A percentile compares a stretch with the other conserved stretches of the same genome.
These are phyloP conservation scores for Bombyx huttoni DNA, from an alignment of 2,888 invertebrate species.

Conservation along the genomic window DNA sequence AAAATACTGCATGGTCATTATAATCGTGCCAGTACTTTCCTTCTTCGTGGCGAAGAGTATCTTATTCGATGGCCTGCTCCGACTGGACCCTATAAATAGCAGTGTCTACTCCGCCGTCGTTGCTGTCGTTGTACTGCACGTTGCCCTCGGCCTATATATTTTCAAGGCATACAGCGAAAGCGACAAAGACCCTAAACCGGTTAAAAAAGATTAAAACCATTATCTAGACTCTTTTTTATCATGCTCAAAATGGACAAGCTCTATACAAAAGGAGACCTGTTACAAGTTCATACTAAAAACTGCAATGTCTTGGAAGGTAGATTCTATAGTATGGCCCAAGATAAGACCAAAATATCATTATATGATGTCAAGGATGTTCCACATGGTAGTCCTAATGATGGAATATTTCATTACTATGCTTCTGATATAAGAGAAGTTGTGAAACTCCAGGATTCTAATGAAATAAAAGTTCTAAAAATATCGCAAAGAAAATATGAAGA, in stretches of 20 bases:
- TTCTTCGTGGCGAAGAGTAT: constrained; percentile 80
- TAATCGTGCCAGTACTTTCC: constrained; percentile 80
- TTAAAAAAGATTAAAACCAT: constrained; percentile 52
- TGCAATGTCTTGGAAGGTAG: constrained; percentile 55
- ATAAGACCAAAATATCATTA: constrained; percentile 58
- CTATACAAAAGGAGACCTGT: constrained; percentile 60
- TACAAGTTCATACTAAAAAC: constrained; percentile 60
- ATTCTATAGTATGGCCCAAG: constrained; percentile 54
- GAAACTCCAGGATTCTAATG: constrained; percentile 42
- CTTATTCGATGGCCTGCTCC: constrained; percentile 78
- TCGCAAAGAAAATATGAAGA: constrained; percentile 55
- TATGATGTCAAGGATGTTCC: constrained; percentile 52
- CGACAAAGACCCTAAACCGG: constrained; percentile 49
- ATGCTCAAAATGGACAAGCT: constrained; percentile 50
- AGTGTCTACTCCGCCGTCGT: constrained; percentile 86
- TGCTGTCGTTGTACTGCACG: constrained; percentile 81
- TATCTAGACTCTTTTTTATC: constrained; percentile 4
- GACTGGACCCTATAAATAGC: constrained; percentile 71
- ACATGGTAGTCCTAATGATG: constrained; percentile 37
- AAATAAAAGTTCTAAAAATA: constrained; percentile 44
- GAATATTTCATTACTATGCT: constrained; percentile 51
- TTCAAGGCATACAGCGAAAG: constrained; percentile 80
- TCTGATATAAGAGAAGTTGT: constrained; percentile 53
- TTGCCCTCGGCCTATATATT: constrained; percentile 84
- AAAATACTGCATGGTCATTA: constrained; percentile 82